A percentile compares a stretch with the other conserved stretches of the same genome.
phyloP scores from a whole-genome alignment of 1,140 invertebrate species.

The Belonocnema kinseyi region DNA sequence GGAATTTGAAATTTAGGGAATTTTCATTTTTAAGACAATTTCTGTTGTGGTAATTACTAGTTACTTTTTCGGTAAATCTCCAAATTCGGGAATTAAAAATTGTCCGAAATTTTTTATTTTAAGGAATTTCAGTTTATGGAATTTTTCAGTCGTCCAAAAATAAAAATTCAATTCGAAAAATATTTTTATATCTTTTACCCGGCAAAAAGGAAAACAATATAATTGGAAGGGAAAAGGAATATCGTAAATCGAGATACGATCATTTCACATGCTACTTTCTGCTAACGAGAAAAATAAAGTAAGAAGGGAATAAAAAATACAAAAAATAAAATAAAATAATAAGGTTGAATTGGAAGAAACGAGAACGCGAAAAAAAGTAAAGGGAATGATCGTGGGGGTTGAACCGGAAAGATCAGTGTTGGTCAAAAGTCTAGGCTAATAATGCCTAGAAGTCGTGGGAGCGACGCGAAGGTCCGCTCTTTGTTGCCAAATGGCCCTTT shows the following conservation, averaged over 20 bases:
- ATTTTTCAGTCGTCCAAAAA: too few relatives aligned
- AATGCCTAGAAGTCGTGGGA: slow-evolving; percentile 62
- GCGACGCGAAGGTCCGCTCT: slow-evolving; percentile 32
- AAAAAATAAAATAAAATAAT: slow-evolving; percentile 17
- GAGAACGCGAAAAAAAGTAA: slow-evolving; percentile 38
- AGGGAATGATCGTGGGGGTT: slow-evolving; percentile 48
- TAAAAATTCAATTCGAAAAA: too few relatives aligned
- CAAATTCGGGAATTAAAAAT: too few relatives aligned
- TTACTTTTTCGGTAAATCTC: too few relatives aligned
- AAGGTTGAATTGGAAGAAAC: slow-evolving; percentile 32
- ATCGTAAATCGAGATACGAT: slow-evolving; percentile 7
- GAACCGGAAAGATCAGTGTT: slow-evolving; percentile 55
- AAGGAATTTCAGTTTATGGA: too few relatives aligned
- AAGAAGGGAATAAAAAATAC: slow-evolving; percentile 3
- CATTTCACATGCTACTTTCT: slow-evolving; percentile 25
- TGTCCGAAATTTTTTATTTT: too few relatives aligned
- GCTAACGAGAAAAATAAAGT: slow-evolving; percentile 7
- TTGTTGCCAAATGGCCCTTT: slow-evolving; percentile 29
- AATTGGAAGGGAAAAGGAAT: slow-evolving; percentile 43
- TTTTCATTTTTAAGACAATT: too few relatives aligned
- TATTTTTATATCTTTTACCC: too few relatives aligned
- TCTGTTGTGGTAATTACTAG: too few relatives aligned
- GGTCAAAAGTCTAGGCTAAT: slow-evolving; percentile 57
- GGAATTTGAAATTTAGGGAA: too few relatives aligned
- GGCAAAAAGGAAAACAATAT: slow-evolving; percentile 31